phyloP scores from a whole-genome alignment of 2,797 vertebrate species.

The Sebastes minor region DNA sequence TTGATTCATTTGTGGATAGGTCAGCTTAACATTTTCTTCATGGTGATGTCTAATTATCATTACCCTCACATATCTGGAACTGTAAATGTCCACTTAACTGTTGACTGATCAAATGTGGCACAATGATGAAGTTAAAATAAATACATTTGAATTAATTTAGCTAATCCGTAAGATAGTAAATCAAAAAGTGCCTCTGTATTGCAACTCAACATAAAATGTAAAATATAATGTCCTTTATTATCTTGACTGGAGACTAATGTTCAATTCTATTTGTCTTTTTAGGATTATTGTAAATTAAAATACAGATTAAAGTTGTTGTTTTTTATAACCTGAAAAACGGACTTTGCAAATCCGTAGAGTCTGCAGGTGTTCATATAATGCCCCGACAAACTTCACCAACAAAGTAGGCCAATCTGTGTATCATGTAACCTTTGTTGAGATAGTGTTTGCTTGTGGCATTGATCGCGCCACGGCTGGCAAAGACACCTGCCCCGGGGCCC shows the following conservation, averaged over 20 bases:
- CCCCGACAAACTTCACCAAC: neutral
- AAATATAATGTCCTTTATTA: neutral
- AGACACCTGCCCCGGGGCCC: neutral
- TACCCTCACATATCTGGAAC: neutral
- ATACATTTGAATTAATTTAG: neutral
- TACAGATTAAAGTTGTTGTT: neutral
- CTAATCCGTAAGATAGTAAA: rapidly evolving
- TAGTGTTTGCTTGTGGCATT: neutral
- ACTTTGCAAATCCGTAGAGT: neutral
- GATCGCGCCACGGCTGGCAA: neutral
- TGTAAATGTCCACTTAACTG: no score
- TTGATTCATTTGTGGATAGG: neutral
- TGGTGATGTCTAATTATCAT: neutral
- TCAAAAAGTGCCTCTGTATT: neutral
- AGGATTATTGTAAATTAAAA: neutral
- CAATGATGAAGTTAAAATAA: neutral
- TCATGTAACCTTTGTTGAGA: neutral
- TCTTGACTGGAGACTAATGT: neutral
- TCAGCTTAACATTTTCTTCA: neutral
- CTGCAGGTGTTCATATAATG: neutral
- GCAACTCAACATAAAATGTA: neutral
- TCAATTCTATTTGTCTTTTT: neutral
- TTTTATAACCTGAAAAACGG: no score
- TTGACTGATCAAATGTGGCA: neutral
- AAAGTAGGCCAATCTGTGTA: neutral